These are phyloP conservation scores for Microctonus brassicae DNA, from an alignment of 2,888 invertebrate genomes.

Conservation along the genomic window DNA sequence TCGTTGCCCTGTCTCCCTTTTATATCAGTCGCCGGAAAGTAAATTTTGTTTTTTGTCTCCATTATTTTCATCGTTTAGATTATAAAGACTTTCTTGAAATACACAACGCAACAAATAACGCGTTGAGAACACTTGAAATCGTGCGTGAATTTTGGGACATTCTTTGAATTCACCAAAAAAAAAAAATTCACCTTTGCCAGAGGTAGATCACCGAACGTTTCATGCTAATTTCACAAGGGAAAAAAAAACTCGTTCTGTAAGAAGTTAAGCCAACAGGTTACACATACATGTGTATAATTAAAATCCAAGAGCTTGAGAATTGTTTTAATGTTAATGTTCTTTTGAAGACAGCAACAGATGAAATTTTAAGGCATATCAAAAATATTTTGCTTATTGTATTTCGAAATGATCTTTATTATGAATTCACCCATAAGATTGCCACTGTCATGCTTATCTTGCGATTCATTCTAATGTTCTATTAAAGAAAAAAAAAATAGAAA, in stretches of 20 bases:
- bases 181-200: not conserved
- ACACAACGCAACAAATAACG: no score
- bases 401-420: not conserved
- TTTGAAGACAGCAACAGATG: no score
- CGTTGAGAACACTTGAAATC: no score
- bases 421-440: not conserved
- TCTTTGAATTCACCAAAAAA: not conserved
- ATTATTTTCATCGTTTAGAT: not conserved
- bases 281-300: not conserved
- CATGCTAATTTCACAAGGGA: not conserved
- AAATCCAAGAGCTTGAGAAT: not conserved
- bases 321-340: no score
- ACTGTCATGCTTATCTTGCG: not conserved
- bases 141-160: no score
- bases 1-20: not conserved
- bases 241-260: conserved; percentile 7
- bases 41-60: not conserved
- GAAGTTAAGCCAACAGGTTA: conserved; percentile 12
- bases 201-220: not conserved
- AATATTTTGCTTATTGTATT: not conserved
- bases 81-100: no score
- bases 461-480: not conserved
- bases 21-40: not conserved
- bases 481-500: no score
- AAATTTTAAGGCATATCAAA: conserved; percentile 1